These are phyloP conservation scores for Drosophila nigricruria DNA, from an alignment of 2,888 invertebrate genomes.

Conservation along the genomic window DNA sequence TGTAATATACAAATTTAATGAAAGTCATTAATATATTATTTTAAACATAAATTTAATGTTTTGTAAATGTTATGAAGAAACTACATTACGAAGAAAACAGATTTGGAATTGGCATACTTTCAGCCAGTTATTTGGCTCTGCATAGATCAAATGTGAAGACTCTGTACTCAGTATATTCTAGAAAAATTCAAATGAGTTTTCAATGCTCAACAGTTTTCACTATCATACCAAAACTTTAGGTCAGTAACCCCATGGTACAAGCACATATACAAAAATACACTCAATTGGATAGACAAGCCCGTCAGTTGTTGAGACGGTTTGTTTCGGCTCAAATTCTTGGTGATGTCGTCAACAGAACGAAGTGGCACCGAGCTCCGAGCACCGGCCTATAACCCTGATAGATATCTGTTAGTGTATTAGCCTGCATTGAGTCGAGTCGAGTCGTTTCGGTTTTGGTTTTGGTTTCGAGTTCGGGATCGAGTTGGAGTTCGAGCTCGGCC, in stretches of 20 bases:
- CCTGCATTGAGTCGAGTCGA: conserved; percentile 35
- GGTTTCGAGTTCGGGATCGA: conserved; percentile 14
- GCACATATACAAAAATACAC: conserved; percentile 22
- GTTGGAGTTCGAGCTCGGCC: conserved; percentile 31
- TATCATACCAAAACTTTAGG: conserved; percentile 59
- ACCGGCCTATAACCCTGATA: conserved; percentile 28
- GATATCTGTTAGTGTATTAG: conserved; percentile 32
- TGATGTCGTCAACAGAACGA: conserved; percentile 46
- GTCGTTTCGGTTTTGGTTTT: conserved; percentile 17
- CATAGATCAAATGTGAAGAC: background rate
- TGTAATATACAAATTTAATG: conserved; percentile 25
- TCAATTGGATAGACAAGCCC: conserved; percentile 12
- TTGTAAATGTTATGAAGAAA: background rate
- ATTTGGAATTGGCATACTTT: background rate
- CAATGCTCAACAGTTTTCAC: conserved; percentile 59
- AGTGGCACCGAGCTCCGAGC: conserved; percentile 3
- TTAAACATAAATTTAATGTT: background rate
- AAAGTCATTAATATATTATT: conserved; percentile 2
- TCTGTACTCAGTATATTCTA: background rate
- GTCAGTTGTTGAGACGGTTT: conserved; percentile 23
- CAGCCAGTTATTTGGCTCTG: background rate
- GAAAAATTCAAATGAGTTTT: background rate
- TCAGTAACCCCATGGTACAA: conserved; percentile 63
- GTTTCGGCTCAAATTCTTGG: conserved; percentile 58
- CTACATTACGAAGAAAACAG: background rate